phyloP scores from a whole-genome alignment of 2,888 invertebrate genomes.

The Synanthedon andrenaeformis region DNA sequence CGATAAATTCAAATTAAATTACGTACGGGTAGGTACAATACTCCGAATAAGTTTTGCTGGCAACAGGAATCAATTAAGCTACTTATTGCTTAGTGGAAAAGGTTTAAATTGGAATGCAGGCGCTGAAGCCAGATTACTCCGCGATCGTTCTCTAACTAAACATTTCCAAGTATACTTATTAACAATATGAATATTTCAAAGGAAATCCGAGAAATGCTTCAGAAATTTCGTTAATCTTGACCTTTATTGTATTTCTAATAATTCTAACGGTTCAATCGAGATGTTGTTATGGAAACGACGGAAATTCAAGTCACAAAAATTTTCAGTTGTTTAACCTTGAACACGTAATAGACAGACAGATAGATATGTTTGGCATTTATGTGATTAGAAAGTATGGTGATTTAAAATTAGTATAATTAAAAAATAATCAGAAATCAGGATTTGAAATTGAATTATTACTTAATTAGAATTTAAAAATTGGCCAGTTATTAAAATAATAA shows the following conservation, averaged over 20 bases:
- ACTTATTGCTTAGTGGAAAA: no score
- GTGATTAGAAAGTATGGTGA: no score
- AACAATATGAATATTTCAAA: neutral
- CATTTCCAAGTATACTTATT: neutral
- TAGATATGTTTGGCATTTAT: no score
- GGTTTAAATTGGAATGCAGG: no score
- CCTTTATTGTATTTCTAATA: neutral
- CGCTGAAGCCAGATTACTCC: no score
- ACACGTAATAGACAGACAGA: no score
- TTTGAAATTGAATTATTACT: no score
- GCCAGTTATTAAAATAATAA: no score
- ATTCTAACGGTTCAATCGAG: neutral
- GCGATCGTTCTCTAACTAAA: neutral
- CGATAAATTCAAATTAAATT: conserved; percentile 20
- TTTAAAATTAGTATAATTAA: no score
- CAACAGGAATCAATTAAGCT: neutral
- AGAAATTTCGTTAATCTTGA: neutral
- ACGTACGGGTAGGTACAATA: conserved; percentile 9
- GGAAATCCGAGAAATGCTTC: neutral
- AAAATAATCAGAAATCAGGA: no score
- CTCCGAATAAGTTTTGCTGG: neutral
- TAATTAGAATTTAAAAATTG: no score
- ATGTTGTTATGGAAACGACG: neutral
- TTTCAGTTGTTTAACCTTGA: no score
- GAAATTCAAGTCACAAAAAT: neutral